Evolutionary conservation across 2,888 invertebrate species (phyloP), one percentile per base, ranked within the genome.

Genomic region (Alitta virens): DNA sequence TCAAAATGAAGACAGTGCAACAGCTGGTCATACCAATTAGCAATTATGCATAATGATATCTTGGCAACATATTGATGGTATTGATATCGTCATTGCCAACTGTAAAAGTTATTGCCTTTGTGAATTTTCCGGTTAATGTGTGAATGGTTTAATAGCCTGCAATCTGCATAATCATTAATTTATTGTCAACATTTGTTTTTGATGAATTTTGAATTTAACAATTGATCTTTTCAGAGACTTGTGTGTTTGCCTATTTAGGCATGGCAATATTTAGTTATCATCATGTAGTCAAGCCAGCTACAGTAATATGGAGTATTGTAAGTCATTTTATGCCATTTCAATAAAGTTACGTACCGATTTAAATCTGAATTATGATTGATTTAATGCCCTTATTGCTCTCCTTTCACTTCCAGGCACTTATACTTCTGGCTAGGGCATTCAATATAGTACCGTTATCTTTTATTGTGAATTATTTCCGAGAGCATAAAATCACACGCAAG

Each of bases 181-280:
- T n/a, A n/a, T n/a, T n/a, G n/a, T n/a, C n/a, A n/a, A n/a, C n/a
- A n/a, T n/a, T n/a, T n/a, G n/a, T n/a, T n/a, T n/a, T n/a, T n/a
- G n/a, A n/a, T n/a, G n/a, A n/a, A n/a, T n/a, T n/a, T n/a, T n/a
- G n/a, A n/a, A n/a, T n/a, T n/a, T n/a, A n/a, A n/a, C n/a, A n/a
- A 16, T 21, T 60, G 27, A 5, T 59, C 54, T 7, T 77, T 75
- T 63, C 92, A 71, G 98, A 99, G 84, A 98, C 98, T 0, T 96
- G 96, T 82, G 97, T 99, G 0, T 99, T 99, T 86, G 98, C 98
- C 2, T 99, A 99, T 79, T 86, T 99, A 63, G 99, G 95, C 59
- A 83, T 96, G 73, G 95, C 95, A 27, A 88, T 96, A 75, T 94
- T 90, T 83, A 98, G 97, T 78, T 98, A 98, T 82, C 89, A 91